Conservation (phyloP, 1,140 invertebrate genomes). For the Tetramorium parvispinum region DNA sequence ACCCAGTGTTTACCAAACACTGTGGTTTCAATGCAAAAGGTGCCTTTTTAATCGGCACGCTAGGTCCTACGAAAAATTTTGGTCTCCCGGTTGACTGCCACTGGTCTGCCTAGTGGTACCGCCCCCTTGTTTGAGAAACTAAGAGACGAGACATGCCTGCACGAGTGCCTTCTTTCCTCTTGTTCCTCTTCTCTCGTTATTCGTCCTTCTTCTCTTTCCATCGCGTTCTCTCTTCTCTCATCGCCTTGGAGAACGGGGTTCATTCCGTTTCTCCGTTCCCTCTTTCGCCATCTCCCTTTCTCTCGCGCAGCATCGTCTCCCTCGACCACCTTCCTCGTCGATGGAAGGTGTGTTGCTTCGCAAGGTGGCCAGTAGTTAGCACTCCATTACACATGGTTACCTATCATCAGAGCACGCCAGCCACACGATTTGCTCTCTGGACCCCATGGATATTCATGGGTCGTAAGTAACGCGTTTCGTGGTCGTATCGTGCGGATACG, state of each 20-base stretch:
- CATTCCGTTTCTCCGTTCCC: constrained; percentile 28
- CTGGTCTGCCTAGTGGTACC: constrained; percentile 68
- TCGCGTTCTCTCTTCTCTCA: constrained; percentile 15
- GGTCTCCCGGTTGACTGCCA: constrained; percentile 77
- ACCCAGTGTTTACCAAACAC: not conserved
- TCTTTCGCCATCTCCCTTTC: constrained; percentile 41
- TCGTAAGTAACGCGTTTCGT: constrained; percentile 68
- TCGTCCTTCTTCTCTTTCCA: constrained; percentile 53
- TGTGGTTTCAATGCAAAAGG: not conserved
- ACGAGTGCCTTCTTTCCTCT: constrained; percentile 60
- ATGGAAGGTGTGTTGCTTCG: constrained; percentile 76
- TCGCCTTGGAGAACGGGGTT: constrained; percentile 19
- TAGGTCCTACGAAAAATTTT: constrained; percentile 10
- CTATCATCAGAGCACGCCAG: constrained; percentile 81
- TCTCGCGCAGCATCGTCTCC: constrained; percentile 29
- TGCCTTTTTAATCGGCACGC: not conserved
- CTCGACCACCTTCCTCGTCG: constrained; percentile 53
- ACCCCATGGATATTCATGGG: constrained; percentile 77
- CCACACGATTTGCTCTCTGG: constrained; percentile 74
- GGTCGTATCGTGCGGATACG: constrained; percentile 23
- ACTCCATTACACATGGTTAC: constrained; percentile 83
- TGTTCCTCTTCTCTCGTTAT: constrained; percentile 44
- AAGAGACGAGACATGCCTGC: constrained; percentile 76
- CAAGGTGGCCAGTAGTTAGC: constrained; percentile 82
- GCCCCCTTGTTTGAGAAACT: constrained; percentile 82